phyloP scores from a whole-genome alignment of 2,888 invertebrate species.

The Thelaira solivaga region DNA sequence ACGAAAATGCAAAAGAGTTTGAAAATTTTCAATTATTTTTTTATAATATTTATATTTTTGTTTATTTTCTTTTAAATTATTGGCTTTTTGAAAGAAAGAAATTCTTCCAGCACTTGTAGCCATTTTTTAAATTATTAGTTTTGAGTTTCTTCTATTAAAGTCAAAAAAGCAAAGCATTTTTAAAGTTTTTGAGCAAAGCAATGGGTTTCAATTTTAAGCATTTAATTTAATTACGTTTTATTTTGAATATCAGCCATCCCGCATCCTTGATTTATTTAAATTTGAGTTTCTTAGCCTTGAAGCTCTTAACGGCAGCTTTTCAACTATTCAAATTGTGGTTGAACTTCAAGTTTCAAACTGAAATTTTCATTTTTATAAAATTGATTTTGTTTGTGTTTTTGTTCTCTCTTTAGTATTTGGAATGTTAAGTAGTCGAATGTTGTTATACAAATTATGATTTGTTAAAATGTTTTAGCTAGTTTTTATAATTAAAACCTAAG shows the following conservation, averaged over 20 bases:
- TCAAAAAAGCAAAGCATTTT: no score
- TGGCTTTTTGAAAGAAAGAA: slow-evolving; percentile 39
- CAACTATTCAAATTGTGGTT: slow-evolving; percentile 9
- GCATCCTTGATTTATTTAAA: slow-evolving; percentile 69
- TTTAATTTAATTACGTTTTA: background rate
- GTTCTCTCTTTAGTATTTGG: slow-evolving; percentile 13
- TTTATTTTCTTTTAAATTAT: slow-evolving; percentile 11
- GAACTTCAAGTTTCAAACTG: background rate
- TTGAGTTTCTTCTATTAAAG: background rate
- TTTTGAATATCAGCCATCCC: slow-evolving; percentile 72
- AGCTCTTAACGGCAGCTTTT: slow-evolving; percentile 43
- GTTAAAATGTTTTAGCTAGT: slow-evolving; percentile 10
- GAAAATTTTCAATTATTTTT: slow-evolving; percentile 28
- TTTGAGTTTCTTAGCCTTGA: slow-evolving; percentile 30
- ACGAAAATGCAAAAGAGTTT: slow-evolving; percentile 61
- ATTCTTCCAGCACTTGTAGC: slow-evolving; percentile 32
- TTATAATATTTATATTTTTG: slow-evolving; percentile 4
- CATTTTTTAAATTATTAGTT: slow-evolving; percentile 10
- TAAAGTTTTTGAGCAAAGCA: background rate
- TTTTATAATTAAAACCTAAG: background rate
- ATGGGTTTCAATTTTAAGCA: background rate
- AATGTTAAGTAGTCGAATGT: slow-evolving; percentile 40
- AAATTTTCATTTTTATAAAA: background rate
- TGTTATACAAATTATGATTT: slow-evolving; percentile 17
- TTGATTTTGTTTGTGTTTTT: background rate